Evolutionary conservation across 2,888 invertebrate genomes (phyloP), one percentile per base, ranked within the genome.

Genomic region (Hirtodrosophila confusa): DNA sequence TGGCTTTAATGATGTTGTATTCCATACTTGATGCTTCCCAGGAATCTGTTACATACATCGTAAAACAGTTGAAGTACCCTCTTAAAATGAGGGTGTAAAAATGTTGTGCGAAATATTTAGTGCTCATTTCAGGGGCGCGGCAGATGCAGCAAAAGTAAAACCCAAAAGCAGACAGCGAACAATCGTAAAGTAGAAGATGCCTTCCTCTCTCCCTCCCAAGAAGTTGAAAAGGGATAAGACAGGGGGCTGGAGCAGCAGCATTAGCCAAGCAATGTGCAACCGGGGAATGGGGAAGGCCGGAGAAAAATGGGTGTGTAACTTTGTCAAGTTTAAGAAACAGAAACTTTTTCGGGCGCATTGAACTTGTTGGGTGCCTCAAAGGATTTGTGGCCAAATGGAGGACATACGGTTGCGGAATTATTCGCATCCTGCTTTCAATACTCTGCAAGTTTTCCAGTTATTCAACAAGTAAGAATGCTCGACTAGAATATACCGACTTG

Each of bases 101-200:
- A 63, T 43, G 39, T 51, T 44, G 41, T 48, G 56, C 33, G 50
- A n/a, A 39, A 27, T 23, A 5, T 8, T 11, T 31, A 6, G 29
- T 41, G 17, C 27, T 31, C 23, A 8, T 49, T 43, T 49, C 41
- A 53, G 61, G 39, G 39, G 9, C 36, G 31, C 11, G 43, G 43
- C 54, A 31, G 39, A 31, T 48, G 55, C 55, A 49, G 29, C 17
- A 31, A 7, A 31, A 31, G 9, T 31, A 31, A 48, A 40, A 33
- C 23, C 37, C 31, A 53, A 53, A 48, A 36, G 39, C 43, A 63
- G 54, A 51, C 48, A 41, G 23, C n/a, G 24, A 51, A 45, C 48
- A 72, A 64, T 56, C 75, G 76, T 60, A 64, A 72, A 73, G 37
- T 56, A 51, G 27, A 37, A 57, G 57, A 64, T 57, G 69, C 51